Evolutionary conservation across 2,113 vertebrate species (phyloP).

Genomic region (Miniopterus natalensis): DNA sequence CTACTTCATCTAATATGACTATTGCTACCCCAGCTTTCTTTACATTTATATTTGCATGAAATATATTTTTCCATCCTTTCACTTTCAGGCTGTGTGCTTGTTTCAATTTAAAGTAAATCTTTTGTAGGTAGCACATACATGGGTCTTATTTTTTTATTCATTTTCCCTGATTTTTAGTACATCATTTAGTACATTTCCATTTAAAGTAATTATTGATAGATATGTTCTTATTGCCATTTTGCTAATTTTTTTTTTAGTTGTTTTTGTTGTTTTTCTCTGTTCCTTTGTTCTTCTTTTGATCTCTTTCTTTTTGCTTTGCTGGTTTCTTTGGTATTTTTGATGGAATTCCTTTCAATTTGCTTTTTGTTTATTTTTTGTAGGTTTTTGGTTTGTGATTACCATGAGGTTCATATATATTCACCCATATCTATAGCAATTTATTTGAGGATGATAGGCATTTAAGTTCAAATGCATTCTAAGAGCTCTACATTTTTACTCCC

Average conservation of each 20-base stretch:
- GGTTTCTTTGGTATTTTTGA: neutral
- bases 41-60: neutral
- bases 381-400: neutral
- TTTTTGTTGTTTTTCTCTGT: neutral
- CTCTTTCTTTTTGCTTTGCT: neutral
- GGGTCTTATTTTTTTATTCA: neutral
- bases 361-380: neutral
- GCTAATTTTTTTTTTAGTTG: neutral
- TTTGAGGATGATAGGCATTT: neutral
- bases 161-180: neutral
- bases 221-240: neutral
- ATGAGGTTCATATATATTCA: neutral
- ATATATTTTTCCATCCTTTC: neutral
- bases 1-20: neutral
- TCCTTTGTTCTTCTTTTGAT: neutral
- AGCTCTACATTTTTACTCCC: neutral
- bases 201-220: neutral
- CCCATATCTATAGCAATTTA: neutral
- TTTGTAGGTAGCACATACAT: neutral
- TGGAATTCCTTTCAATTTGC: neutral
- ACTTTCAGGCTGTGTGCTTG: neutral
- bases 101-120: neutral
- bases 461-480: neutral
- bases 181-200: neutral
- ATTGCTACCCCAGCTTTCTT: neutral